Evolutionary conservation across 1,140 invertebrate genomes (phyloP).

Genomic region (Galendromus occidentalis): DNA sequence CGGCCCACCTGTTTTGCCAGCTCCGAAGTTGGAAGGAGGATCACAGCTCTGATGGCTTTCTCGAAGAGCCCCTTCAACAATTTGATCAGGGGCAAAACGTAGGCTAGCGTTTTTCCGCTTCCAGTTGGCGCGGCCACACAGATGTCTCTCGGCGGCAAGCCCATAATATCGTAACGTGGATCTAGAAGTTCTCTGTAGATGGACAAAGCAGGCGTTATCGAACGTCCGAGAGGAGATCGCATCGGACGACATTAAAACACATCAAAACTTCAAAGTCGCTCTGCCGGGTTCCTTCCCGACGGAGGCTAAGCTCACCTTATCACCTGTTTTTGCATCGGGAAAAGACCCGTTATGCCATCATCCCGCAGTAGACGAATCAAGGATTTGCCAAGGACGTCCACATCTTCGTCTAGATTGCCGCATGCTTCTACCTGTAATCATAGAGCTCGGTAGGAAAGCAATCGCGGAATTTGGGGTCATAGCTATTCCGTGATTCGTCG

Average conservation of each 20-base stretch:
- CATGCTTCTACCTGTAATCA: not conserved
- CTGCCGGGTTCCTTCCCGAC: not conserved
- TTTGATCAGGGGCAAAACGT: conserved; percentile 77
- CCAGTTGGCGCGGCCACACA: conserved; percentile 93
- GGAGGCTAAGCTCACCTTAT: not conserved
- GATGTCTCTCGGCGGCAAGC: conserved; percentile 52
- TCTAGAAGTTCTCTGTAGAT: not conserved
- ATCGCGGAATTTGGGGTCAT: not conserved
- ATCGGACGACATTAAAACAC: not conserved
- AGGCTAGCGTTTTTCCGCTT: conserved; percentile 89
- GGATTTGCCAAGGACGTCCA: not conserved
- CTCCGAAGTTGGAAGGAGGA: conserved; percentile 77
- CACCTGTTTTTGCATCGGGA: not conserved
- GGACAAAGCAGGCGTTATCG: not conserved
- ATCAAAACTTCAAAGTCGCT: not conserved
- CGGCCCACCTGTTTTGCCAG: conserved; percentile 56
- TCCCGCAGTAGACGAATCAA: not conserved
- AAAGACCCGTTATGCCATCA: not conserved
- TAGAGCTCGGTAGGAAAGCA: not conserved
- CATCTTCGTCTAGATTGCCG: not conserved
- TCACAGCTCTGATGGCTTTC: conserved; percentile 50
- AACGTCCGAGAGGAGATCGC: not conserved
- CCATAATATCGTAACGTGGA: not conserved
- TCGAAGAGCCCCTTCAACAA: conserved; percentile 29
- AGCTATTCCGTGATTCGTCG: not conserved